A percentile compares a stretch with the other conserved stretches of the same genome.
Conservation (phyloP, 2,113 vertebrate genomes). For the Phocoena sinus region DNA sequence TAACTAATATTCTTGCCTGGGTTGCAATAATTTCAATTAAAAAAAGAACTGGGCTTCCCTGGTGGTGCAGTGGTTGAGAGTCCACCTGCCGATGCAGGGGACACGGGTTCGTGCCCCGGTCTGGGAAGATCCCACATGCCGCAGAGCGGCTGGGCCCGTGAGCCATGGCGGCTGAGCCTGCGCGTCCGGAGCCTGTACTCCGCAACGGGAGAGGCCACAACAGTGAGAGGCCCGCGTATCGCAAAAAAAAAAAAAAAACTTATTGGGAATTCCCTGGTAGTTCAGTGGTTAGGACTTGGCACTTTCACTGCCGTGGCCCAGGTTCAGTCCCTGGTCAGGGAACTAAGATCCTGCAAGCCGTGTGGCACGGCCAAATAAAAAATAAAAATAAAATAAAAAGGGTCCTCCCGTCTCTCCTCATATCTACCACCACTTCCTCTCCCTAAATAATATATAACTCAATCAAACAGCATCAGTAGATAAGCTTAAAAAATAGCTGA, state of each 20-base stretch:
- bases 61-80: too few relatives aligned
- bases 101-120: too few relatives aligned
- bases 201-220: too few relatives aligned
- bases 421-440: neutral
- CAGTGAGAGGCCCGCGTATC: too few relatives aligned
- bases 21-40: neutral
- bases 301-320: neutral
- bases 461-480: neutral
- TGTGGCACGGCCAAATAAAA: neutral
- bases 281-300: neutral
- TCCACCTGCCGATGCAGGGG: too few relatives aligned
- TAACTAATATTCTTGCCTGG: slow-evolving; percentile 8
- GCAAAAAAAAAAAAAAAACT: neutral
- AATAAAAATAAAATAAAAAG: neutral
- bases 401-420: neutral
- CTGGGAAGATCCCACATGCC: too few relatives aligned
- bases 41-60: neutral
- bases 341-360: neutral
- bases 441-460: neutral
- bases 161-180: too few relatives aligned
- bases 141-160: too few relatives aligned
- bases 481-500: slow-evolving; percentile 22
- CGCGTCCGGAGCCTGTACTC: too few relatives aligned
- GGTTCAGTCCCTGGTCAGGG: neutral
- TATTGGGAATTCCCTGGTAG: neutral